phyloP scores from a whole-genome alignment of 92 coral and sea anemone genomes.

The Epizoanthus scotinus region DNA sequence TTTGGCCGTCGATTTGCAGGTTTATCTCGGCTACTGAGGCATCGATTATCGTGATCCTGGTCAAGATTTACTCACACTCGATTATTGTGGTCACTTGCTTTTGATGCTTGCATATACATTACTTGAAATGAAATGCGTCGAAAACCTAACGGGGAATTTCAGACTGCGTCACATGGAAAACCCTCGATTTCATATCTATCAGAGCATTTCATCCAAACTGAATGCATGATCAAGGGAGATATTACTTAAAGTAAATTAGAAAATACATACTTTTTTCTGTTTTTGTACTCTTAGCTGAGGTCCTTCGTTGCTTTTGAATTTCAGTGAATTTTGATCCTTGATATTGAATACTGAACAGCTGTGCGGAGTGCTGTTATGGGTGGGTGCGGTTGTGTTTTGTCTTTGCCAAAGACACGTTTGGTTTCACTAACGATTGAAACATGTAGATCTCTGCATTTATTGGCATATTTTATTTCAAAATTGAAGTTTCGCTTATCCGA shows the following conservation, averaged over 20 bases:
- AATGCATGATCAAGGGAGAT: neutral
- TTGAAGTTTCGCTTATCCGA: constrained; percentile 19
- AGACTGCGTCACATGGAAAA: constrained; percentile 4
- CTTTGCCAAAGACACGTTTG: constrained; percentile 38
- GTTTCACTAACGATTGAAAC: constrained; percentile 23
- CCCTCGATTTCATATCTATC: neutral
- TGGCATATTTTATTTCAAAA: constrained; percentile 9
- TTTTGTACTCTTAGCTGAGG: neutral
- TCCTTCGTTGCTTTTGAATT: constrained; percentile 12
- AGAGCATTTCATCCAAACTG: neutral
- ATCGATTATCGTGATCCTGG: constrained; percentile 43
- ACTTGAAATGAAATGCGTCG: constrained; percentile 17
- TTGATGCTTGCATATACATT: constrained; percentile 28
- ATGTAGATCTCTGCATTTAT: constrained; percentile 28
- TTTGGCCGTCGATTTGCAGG: constrained; percentile 12
- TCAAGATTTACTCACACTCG: constrained; percentile 26
- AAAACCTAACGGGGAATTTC: constrained; percentile 6
- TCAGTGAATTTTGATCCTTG: constrained; percentile 30
- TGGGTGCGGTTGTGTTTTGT: constrained; percentile 48
- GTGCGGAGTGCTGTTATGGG: constrained; percentile 18
- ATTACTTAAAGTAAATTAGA: neutral
- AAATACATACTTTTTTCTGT: neutral
- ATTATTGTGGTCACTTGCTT: constrained; percentile 38
- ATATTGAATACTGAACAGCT: constrained; percentile 41
- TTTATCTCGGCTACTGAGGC: constrained; percentile 31